A percentile compares a stretch with the other conserved stretches of the same genome.
Conservation (phyloP, 2,888 invertebrate species). For the Dynastes hyllus region DNA sequence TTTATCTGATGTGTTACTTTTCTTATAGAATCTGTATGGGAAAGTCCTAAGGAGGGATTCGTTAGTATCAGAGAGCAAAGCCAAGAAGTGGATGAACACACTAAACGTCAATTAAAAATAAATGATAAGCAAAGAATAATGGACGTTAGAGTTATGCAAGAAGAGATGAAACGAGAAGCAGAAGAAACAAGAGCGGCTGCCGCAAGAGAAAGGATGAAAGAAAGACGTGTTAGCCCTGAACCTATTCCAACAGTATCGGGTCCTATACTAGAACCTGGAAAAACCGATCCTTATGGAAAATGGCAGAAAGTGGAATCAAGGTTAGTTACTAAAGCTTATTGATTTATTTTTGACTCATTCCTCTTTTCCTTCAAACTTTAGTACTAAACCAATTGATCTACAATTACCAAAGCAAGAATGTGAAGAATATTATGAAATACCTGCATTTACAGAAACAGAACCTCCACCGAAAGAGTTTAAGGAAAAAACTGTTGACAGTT, state of each 20-base stretch:
- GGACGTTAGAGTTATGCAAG: constrained; percentile 52
- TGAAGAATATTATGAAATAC: constrained; percentile 46
- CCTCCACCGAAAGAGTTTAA: constrained; percentile 74
- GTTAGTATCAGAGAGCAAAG: constrained; percentile 79
- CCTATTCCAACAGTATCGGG: constrained; percentile 68
- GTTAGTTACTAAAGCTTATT: constrained; percentile 69
- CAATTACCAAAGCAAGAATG: constrained; percentile 78
- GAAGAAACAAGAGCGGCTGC: constrained; percentile 73
- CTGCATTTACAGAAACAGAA: constrained; percentile 67
- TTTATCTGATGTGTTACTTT: background rate
- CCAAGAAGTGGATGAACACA: constrained; percentile 72
- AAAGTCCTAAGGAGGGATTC: constrained; percentile 82
- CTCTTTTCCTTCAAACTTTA: constrained; percentile 37
- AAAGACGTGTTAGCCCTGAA: constrained; percentile 63
- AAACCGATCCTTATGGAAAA: constrained; percentile 82
- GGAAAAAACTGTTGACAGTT: constrained; percentile 76
- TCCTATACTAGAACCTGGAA: constrained; percentile 76
- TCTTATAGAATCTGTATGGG: constrained; percentile 82
- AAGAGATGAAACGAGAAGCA: constrained; percentile 69
- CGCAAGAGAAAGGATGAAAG: constrained; percentile 71
- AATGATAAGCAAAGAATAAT: constrained; percentile 62
- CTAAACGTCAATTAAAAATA: constrained; percentile 69
- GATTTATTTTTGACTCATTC: too few relatives aligned
- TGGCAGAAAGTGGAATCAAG: constrained; percentile 81
- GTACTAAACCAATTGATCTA: constrained; percentile 75